A percentile compares a stretch with the other conserved stretches of the same genome.
Evolutionary conservation across 1,140 invertebrate species (phyloP).

Genomic region (Drosophila sproati): DNA sequence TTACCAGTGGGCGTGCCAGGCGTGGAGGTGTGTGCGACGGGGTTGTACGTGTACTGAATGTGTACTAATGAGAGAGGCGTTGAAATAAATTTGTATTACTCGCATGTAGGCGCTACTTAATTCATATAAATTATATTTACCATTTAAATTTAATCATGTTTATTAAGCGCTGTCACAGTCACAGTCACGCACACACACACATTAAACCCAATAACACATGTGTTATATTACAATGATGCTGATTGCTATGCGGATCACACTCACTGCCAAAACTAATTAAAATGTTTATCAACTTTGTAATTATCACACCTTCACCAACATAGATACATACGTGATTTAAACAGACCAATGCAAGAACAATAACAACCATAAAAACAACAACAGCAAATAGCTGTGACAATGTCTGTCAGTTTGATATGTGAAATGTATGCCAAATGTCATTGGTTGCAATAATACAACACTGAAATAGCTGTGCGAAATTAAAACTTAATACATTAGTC

Average conservation of each 20-base stretch:
- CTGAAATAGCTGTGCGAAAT: background rate
- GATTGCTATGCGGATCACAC: conserved; percentile 61
- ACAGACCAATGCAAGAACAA: background rate
- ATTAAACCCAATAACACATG: conserved; percentile 45
- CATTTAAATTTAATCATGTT: conserved; percentile 73
- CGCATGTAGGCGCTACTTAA: conserved; percentile 60
- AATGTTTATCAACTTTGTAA: conserved; percentile 80
- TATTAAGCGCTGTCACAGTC: conserved; percentile 40
- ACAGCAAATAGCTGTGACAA: background rate
- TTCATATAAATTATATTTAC: conserved; percentile 71
- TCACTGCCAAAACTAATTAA: conserved; percentile 70
- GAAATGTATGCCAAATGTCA: conserved; percentile 16
- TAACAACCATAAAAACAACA: background rate
- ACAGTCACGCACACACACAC: conserved; percentile 1
- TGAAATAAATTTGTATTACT: conserved; percentile 55
- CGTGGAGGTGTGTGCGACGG: background rate
- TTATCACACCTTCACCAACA: conserved; percentile 51
- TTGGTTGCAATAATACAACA: background rate
- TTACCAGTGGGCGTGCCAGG: conserved; percentile 18
- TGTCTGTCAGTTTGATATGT: background rate
- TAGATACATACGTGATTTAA: conserved; percentile 36
- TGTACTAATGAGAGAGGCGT: conserved; percentile 60
- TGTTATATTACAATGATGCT: conserved; percentile 76
- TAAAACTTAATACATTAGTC: background rate
- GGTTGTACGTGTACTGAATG: conserved; percentile 58